Conservation (phyloP, 2,797 vertebrate genomes). For the Glyptemys insculpta region DNA sequence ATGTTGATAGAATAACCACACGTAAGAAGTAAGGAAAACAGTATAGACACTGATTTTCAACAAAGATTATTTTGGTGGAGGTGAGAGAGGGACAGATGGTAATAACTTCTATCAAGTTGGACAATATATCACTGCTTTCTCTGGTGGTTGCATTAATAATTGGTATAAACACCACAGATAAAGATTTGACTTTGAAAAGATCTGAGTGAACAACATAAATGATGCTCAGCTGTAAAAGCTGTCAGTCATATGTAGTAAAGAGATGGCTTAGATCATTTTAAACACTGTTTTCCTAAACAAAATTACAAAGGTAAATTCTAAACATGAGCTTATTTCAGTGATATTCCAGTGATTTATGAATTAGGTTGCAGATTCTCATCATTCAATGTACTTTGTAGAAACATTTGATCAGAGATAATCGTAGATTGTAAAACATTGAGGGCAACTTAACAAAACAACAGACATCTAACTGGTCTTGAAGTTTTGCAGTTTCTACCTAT, state of each 20-base stretch:
- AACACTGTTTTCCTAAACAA: background rate
- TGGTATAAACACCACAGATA: background rate
- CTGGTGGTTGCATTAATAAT: background rate
- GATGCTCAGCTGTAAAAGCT: background rate
- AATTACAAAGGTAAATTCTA: background rate
- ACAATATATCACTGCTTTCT: background rate
- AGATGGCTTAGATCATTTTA: background rate
- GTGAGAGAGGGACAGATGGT: background rate
- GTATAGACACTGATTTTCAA: background rate
- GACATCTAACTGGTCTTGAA: background rate
- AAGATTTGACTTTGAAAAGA: background rate
- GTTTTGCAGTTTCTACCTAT: background rate
- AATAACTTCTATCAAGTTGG: background rate
- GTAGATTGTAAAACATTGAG: background rate
- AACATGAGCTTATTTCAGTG: background rate
- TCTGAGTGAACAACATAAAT: background rate
- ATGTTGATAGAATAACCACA: background rate
- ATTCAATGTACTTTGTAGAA: background rate
- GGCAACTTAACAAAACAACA: background rate
- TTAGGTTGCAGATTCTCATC: background rate
- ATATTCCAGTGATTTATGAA: constrained; percentile 6
- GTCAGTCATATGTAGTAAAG: background rate
- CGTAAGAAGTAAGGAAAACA: background rate
- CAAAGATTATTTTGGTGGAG: background rate
- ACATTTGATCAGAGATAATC: background rate